phyloP scores from a whole-genome alignment of 2,888 invertebrate species.

The Sipha maydis region DNA sequence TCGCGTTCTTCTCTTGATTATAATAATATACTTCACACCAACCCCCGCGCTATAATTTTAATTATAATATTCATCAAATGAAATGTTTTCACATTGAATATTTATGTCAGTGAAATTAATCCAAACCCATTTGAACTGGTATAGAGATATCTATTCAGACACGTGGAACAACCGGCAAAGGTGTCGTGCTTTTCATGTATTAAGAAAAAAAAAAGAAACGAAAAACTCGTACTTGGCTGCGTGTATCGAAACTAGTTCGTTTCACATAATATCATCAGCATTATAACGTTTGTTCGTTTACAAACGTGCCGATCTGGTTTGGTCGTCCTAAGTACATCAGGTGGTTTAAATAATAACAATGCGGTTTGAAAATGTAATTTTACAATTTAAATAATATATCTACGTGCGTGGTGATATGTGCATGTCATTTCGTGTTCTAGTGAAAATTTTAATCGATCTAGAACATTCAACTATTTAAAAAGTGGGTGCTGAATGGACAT shows the following conservation, averaged over 20 bases:
- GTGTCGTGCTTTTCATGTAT: background rate
- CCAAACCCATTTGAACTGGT: background rate
- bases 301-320: too few species aligned
- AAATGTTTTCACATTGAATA: conserved; percentile 11
- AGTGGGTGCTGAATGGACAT: too few species aligned
- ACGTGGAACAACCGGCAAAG: background rate
- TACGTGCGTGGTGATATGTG: too few species aligned
- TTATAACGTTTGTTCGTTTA: too few species aligned
- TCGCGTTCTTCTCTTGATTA: background rate
- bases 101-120: background rate
- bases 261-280: too few species aligned
- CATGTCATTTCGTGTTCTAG: too few species aligned
- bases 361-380: too few species aligned
- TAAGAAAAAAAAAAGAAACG: background rate
- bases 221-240: background rate
- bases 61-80: conserved; percentile 35
- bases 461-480: too few species aligned
- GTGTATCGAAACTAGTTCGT: background rate
- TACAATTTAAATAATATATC: too few species aligned
- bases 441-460: too few species aligned
- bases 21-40: background rate
- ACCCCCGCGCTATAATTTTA: background rate
- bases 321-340: too few species aligned
- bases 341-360: too few species aligned
- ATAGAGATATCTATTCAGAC: background rate